Evolutionary conservation across 2,113 vertebrate genomes (phyloP), one percentile per base, ranked within the genome.

Genomic region (Chaetodon trifascialis): DNA sequence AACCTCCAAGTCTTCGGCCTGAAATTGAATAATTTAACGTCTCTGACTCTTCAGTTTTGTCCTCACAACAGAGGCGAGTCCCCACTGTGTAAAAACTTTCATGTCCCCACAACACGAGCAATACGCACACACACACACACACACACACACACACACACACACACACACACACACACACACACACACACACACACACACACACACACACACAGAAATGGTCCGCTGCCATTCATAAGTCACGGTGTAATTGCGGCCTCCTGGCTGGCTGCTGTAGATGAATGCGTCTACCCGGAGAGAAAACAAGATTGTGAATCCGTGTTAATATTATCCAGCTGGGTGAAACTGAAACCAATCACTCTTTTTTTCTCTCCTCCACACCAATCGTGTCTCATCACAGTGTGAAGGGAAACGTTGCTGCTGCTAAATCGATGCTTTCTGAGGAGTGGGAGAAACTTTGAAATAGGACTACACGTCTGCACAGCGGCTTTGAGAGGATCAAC

Each of bases 301-400:
- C 76, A 64, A 71, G 78, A 82, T 84, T 80, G 10, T 67, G 59
- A 70, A 70, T 46, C 25, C n/a, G 49, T 80, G 75, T 84, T 82
- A 77, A 86, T 82, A 86, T 80, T 55, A 77, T 76, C 83, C 83
- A 82, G 77, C 80, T 51, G 77, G 63, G 23, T 51, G 64, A 75
- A 91, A 79, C 46, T 68, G 67, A 67, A 82, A 74, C 75, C 74
- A 60, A 66, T 79, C 76, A 16, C n/a, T 67, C 54, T 17, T 19
- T 34, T 62, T 15, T 59, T 14, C 42, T 73, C 8, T 54, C 21
- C 14, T 58, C 40, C 36, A 36, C 56, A 30, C 11, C 30, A 14
- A 30, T 36, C n/a, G 25, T 36, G 66, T 59, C 52, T 72, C 73
- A n/a, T 38, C 52, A 7, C 68, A 47, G 34, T 73, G 72, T 42